Conservation (phyloP, 1,140 invertebrate species). For the Leptopilina boulardi region DNA sequence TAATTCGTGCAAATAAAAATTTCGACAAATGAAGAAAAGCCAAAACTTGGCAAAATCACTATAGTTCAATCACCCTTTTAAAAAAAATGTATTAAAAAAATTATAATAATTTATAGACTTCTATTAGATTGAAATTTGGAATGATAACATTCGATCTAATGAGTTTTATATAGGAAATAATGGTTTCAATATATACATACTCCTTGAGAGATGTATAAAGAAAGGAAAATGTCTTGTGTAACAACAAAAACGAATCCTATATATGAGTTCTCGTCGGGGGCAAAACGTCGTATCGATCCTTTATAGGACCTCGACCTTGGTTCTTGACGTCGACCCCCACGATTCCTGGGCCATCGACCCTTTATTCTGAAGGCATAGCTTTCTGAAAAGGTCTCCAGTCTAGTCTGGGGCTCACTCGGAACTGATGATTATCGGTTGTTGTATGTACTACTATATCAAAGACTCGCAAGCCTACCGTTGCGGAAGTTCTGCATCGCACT, state of each 20-base stretch:
- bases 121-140: too few species aligned
- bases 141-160: too few species aligned
- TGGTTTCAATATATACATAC: too few species aligned
- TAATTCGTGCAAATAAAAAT: too few species aligned
- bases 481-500: slow-evolving; percentile 18
- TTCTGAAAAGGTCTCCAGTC: slow-evolving; percentile 44
- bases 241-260: slow-evolving; percentile 40
- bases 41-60: too few species aligned
- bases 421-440: slow-evolving; percentile 18
- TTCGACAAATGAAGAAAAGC: too few species aligned
- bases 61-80: too few species aligned
- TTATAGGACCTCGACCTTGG: slow-evolving; percentile 71
- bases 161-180: too few species aligned
- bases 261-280: slow-evolving; percentile 49
- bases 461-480: background rate
- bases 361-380: slow-evolving; percentile 40
- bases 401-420: background rate
- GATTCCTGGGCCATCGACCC: slow-evolving; percentile 57
- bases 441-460: too few species aligned
- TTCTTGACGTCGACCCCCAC: slow-evolving; percentile 58
- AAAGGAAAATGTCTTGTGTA: background rate
- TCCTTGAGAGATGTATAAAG: too few species aligned
- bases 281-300: slow-evolving; percentile 66
- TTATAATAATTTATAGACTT: too few species aligned
- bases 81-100: too few species aligned